Evolutionary conservation across 2,888 invertebrate species (phyloP).

Genomic region (Drosophila percnosoma): DNA sequence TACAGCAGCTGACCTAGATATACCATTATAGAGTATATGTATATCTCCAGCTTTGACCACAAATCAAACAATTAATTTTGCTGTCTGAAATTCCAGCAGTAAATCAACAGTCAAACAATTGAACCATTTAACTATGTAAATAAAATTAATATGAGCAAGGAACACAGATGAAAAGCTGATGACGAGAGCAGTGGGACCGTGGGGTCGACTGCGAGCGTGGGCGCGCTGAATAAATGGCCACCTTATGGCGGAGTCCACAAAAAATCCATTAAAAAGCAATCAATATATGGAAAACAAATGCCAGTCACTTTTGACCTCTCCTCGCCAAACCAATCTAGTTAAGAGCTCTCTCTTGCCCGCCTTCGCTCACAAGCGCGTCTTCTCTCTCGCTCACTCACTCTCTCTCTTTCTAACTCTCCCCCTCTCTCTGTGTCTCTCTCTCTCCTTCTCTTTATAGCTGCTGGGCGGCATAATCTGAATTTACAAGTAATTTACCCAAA

Average conservation of each 20-base stretch:
- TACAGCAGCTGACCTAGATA: constrained; percentile 50
- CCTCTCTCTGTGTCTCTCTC: too few species aligned
- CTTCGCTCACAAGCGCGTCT: not conserved
- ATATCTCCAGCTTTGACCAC: constrained; percentile 41
- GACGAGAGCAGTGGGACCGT: not conserved
- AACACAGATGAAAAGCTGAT: constrained; percentile 9
- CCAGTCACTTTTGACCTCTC: constrained; percentile 64
- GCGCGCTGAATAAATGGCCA: constrained; percentile 30
- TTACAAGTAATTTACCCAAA: constrained; percentile 71
- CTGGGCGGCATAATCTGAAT: constrained; percentile 63
- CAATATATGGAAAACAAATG: constrained; percentile 78
- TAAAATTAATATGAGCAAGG: constrained; percentile 66
- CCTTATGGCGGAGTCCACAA: constrained; percentile 64
- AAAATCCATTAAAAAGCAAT: constrained; percentile 81
- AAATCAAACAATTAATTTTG: constrained; percentile 77
- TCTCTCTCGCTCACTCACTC: not conserved
- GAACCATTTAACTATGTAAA: constrained; percentile 80
- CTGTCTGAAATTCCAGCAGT: constrained; percentile 77
- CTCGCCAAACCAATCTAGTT: constrained; percentile 62
- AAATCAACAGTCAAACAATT: constrained; percentile 80
- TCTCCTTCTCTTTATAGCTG: not conserved
- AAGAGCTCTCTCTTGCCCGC: constrained; percentile 34
- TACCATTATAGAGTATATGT: not conserved
- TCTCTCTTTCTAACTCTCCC: not conserved
- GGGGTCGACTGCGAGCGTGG: not conserved